Base-by-base conservation (phyloP, 2,888 invertebrate genomes). In the Cheilosia urbana region DNA sequence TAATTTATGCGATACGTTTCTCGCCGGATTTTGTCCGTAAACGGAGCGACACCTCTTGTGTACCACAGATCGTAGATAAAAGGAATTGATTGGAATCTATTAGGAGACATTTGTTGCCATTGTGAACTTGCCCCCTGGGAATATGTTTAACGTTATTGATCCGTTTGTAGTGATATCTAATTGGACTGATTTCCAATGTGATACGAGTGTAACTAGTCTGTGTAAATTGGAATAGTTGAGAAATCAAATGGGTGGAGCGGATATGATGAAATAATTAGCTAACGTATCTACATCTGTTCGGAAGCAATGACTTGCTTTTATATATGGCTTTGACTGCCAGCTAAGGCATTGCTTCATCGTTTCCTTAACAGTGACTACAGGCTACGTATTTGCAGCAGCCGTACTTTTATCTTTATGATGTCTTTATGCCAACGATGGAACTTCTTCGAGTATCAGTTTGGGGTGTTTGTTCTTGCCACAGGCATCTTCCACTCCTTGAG, bases 71-170 rank as follows among this genome's bases (percentile, higher is more conserved):
- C 30, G 27, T 9, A 15, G 51, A 60, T 72, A 37, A 49, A 19
- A 13, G 27, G 40, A 71, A 40, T 42, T 19, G 19, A 60, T 72
- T 60, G 37, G 47, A 60, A 71, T 71, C 49, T 40, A 71, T 60
- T 71, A 49, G 51, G 21, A 21, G 40, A 19, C 60, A 51, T 19
- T 30, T 2, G 47, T 24, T 40, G 53, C 19, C n/a, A 30, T 49
- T 51, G 40, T 13, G 5, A 40, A n/a, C 27, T 21, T 53, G n/a
- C 13, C n/a, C 58, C 17, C 30, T 5, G 60, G 30, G 49, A 19
- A 27, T 51, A 42, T 27, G n/a, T 42, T 30, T 17, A 13, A 51
- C 37, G 17, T 21, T 37, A 60, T 71, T 51, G 51, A 42, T 42
- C 42, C 19, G 24, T 47, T 58, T 21, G n/a, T 51, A 60, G 19